Base-by-base conservation (phyloP, 2,113 vertebrate genomes). In the Ictalurus punctatus region DNA sequence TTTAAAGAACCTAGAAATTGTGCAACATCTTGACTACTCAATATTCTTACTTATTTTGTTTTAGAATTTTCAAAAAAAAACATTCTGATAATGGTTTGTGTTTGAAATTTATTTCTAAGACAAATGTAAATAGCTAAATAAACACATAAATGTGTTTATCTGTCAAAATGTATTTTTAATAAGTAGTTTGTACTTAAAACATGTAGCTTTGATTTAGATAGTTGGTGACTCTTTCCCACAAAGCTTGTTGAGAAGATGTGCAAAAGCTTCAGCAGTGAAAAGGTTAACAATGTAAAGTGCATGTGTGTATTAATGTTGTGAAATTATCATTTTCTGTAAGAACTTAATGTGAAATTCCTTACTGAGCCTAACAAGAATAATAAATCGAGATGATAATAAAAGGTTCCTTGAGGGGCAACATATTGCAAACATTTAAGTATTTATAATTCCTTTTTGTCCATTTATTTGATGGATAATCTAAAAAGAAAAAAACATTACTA, bases 371-470 rank as follows among this genome's bases (percentile, higher is more conserved):
- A 78, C 25, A 6, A 23, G 10, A 13, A 44, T 48, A 83, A 40
- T 61, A 83, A 44, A 84, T 63, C 23, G 25, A 76, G 34, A 76
- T 27, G 78, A 30, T 69, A 69, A 84, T 27, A n/a, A 85, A 52
- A 52, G 48, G 84, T 27, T 69, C 25, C 14, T 30, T 69, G 44
- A 52, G 2, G 44, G 44, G 16, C 27, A 85, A 21, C 23, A 56
- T n/a, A 85, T 71, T 85, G 56, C 34, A 61, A 37, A 61, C 81
- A 83, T 37, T 74, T 74, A 56, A 37, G 3, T 23, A 74, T 56
- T 74, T 73, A 58, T 16, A 81, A 8, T 81, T 86, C 71, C 52
- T 88, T 17, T 84, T 78, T 79, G 56, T n/a, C 61, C 37, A 65
- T 87, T 86, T 48, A 27, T 78, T 63, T 85, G 19, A 78, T 37